Evolutionary conservation across 2,113 vertebrate genomes (phyloP).

Genomic region (Fregata magnificens): DNA sequence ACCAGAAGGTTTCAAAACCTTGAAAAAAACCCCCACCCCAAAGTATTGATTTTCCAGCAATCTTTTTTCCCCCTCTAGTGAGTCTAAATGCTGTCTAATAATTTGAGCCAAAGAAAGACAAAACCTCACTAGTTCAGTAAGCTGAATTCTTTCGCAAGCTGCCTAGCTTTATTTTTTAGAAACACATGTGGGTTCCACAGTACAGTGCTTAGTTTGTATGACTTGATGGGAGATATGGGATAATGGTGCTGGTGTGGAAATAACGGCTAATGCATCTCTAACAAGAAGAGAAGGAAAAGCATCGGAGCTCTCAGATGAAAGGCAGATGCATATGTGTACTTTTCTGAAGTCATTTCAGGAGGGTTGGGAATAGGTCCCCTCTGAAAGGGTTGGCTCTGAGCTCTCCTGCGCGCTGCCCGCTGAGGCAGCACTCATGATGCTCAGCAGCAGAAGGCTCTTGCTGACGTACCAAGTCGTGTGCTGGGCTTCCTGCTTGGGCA

Average conservation of each 20-base stretch:
- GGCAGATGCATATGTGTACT: not conserved
- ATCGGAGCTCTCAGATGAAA: not conserved
- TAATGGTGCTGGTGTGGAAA: not conserved
- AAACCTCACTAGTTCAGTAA: not conserved
- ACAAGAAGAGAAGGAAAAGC: not conserved
- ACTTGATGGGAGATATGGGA: not conserved
- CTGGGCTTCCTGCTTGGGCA: not conserved
- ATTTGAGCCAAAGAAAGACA: not conserved
- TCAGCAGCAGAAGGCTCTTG: not conserved
- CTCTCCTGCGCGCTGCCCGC: not conserved
- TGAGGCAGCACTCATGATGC: not conserved
- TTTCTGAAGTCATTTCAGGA: not conserved
- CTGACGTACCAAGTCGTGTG: fast-evolving
- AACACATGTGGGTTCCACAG: not conserved
- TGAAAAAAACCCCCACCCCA: not conserved
- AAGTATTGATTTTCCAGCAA: not conserved
- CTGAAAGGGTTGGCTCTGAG: not conserved
- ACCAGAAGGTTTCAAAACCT: not conserved
- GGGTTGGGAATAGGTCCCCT: not conserved
- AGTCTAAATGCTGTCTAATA: not conserved
- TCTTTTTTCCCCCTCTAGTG: not conserved
- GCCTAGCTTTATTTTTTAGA: not conserved
- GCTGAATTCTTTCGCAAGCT: not conserved
- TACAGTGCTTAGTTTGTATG: not conserved
- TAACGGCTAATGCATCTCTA: not conserved